Conservation (phyloP, 2,797 vertebrate species). For the Rousettus madagascariensis region DNA sequence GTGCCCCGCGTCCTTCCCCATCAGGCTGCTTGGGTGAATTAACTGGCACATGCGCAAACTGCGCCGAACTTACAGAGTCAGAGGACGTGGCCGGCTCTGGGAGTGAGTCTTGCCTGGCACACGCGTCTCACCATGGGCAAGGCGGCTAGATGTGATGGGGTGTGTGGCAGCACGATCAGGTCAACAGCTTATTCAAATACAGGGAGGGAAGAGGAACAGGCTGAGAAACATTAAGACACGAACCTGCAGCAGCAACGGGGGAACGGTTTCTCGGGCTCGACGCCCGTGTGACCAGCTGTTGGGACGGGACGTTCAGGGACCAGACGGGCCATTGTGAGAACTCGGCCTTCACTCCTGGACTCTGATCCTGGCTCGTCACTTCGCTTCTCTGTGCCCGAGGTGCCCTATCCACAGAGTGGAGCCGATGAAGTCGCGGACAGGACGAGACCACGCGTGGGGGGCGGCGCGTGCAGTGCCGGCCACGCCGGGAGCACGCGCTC, state of each 20-base stretch:
- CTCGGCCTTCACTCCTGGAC: neutral
- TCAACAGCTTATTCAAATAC: neutral
- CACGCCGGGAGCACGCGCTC: accelerated
- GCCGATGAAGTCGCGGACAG: neutral
- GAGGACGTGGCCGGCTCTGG: neutral
- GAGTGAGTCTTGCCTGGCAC: neutral
- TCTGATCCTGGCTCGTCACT: neutral
- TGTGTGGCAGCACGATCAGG: too few species aligned
- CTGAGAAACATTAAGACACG: neutral
- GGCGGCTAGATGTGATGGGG: too few species aligned
- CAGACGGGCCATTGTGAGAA: too few species aligned
- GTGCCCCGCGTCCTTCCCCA: neutral
- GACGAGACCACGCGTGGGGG: neutral
- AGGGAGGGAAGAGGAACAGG: neutral
- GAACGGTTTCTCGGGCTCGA: accelerated
- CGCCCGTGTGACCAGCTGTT: neutral
- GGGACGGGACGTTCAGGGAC: neutral
- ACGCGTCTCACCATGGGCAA: too few species aligned
- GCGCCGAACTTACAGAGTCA: neutral
- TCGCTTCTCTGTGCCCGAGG: neutral
- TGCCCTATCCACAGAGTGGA: neutral
- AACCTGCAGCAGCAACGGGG: neutral
- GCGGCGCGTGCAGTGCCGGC: neutral
- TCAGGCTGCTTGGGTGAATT: neutral
- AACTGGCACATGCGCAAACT: neutral